Conservation (phyloP, 2,888 invertebrate genomes). For the Trissonchulus latispiculum region DNA sequence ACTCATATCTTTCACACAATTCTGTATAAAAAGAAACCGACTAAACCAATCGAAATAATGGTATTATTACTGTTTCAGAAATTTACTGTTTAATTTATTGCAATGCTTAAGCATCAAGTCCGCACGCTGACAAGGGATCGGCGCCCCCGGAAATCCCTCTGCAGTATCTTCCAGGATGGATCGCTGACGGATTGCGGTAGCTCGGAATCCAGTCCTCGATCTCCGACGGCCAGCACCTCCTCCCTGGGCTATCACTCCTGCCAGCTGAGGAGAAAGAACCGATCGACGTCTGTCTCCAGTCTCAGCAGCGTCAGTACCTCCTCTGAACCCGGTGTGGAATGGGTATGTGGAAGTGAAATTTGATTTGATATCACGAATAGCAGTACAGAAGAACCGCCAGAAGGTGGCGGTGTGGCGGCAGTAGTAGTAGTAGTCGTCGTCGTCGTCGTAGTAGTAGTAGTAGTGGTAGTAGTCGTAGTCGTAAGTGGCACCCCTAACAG, state of each 20-base stretch:
- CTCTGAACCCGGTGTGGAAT: constrained; percentile 4
- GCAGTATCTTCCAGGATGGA: background rate
- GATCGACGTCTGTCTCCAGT: constrained; percentile 23
- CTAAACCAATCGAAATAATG: too few relatives aligned
- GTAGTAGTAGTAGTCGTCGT: too few relatives aligned
- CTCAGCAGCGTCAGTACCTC: constrained; percentile 21
- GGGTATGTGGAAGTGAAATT: too few relatives aligned
- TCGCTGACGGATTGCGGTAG: background rate
- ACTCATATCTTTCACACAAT: too few relatives aligned
- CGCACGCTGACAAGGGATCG: constrained; percentile 4
- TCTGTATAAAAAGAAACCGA: too few relatives aligned
- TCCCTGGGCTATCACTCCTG: background rate
- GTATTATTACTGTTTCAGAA: too few relatives aligned
- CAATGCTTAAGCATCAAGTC: constrained; percentile 15
- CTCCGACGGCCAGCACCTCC: background rate
- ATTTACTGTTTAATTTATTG: background rate
- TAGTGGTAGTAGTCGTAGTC: too few relatives aligned
- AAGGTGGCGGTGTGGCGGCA: too few relatives aligned
- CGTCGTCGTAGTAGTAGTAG: too few relatives aligned
- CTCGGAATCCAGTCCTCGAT: background rate
- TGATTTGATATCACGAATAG: too few relatives aligned
- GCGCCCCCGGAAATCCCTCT: constrained; percentile 1
- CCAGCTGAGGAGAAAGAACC: constrained; percentile 11
- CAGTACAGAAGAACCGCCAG: too few relatives aligned
- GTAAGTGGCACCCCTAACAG: too few relatives aligned